Evolutionary conservation across 2,797 vertebrate genomes (phyloP), one percentile per base, ranked within the genome.

Genomic region (Peromyscus nudipes): DNA sequence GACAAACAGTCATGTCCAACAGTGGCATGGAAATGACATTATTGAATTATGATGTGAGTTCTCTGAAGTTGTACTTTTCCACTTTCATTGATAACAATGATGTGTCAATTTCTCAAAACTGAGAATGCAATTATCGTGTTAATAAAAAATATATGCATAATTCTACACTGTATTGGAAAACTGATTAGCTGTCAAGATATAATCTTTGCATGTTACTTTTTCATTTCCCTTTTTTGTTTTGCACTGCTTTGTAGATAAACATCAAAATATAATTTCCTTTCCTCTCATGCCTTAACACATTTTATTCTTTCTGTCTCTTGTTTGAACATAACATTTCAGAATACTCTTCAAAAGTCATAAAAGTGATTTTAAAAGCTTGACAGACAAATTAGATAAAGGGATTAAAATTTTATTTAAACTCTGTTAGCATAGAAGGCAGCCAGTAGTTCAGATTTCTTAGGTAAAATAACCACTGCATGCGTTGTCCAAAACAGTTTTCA

Each of bases 191-290:
- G 84, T 13, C 67, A 85, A 87, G 60, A 71, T 71, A 3, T 3
- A 85, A 60, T 27, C 9, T 0, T 0, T 0, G 3, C 14, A 77
- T 49, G 16, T 46, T 76, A 73, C 43, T 90, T 87, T 81, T 92
- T 93, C 46, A 76, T 89, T 82, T 92, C 12, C 13, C 25, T 46
- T 94, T 93, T 65, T 80, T 25, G 80, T 77, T 92, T 91, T 57
- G 3, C 49, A 49, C 71, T 95, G 40, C 77, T 94, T 91, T 95
- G 16, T n/a, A 96, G 92, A 92, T 96, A 95, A 91, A 80, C 3
- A 97, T 97, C 92, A 93, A 94, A 95, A 85, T 85, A 94, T 79
- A 96, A 91, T 97, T 95, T 93, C 89, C 86, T 92, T 96, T 94
- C 34, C 21, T 86, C 31, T 85, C 49, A 91, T 85, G 37, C 10